Evolutionary conservation across 2,888 invertebrate species (phyloP), one percentile per base, ranked within the genome.

Genomic region (Atethmia centrago): DNA sequence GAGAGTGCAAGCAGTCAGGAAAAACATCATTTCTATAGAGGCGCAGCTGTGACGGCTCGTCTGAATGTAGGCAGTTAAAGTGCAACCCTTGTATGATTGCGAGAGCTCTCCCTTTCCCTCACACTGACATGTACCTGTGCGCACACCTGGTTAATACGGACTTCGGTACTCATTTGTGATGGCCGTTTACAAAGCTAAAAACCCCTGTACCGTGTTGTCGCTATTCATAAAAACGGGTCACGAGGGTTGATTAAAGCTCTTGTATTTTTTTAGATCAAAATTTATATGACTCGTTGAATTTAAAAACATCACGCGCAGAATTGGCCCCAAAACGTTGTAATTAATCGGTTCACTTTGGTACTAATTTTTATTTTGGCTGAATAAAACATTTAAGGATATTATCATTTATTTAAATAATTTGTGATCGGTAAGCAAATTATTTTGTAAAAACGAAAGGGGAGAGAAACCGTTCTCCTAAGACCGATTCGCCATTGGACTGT

Each of bases 21-120:
- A 90, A 89, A 88, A 85, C 80, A 79, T 84, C 58, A 78, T 86
- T 88, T 86, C 85, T 88, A 78, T 82, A 79, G 74, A 81, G 77
- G 64, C 72, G 82, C 86, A 86, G 85, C 87, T 85, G 87, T 79
- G 80, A 84, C 82, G 79, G 77, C 73, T 80, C 77, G 72, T 83
- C 87, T 88, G 87, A 88, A 90, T 86, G 86, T 78, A 79, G 88
- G 86, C 88, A 88, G 88, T 88, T 89, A 91, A 89, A 90, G 87
- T 91, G 87, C 91, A 92, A 87, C 88, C 86, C 89, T 88, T 89
- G 88, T 83, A 86, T 85, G 75, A 80, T 85, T 80, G 85, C 79
- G 74, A 88, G 83, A 85, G 85, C 78, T 85, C 85, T 84, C 79
- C 80, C 85, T 86, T 87, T 84, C 65, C 79, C 81, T 82, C 63